phyloP scores from a whole-genome alignment of 2,888 invertebrate genomes.

The Branchellion lobata region DNA sequence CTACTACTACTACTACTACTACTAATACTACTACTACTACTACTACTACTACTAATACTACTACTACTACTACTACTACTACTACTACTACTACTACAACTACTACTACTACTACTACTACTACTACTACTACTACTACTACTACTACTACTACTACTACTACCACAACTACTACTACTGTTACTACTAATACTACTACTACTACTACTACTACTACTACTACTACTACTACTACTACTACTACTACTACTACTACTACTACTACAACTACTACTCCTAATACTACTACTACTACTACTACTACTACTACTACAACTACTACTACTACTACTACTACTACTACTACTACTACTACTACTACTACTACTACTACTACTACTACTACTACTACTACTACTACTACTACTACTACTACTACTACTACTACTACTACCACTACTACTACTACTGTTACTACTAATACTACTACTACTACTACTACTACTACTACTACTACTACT shows the following conservation, averaged over 20 bases:
- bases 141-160: conserved; percentile 14
- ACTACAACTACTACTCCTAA: conserved; percentile 8
- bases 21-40: conserved; percentile 5
- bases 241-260: conserved; percentile 17
- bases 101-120: conserved; percentile 19
- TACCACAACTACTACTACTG: conserved; percentile 7
- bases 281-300: conserved; percentile 11
- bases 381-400: conserved; percentile 21
- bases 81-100: conserved; percentile 12
- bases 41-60: background rate
- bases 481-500: conserved; percentile 22
- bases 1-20: conserved; percentile 7
- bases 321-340: conserved; percentile 17
- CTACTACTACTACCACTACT: conserved; percentile 18
- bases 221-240: conserved; percentile 16
- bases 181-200: conserved; percentile 13
- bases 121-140: conserved; percentile 19
- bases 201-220: conserved; percentile 21
- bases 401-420: conserved; percentile 13
- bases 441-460: conserved; percentile 14
- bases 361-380: conserved; percentile 19
- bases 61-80: conserved; percentile 11
- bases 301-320: conserved; percentile 13
- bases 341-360: conserved; percentile 16
- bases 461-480: conserved; percentile 21